These are phyloP conservation scores for Pelodiscus sinensis DNA, from an alignment of 2,113 vertebrate genomes.

Conservation along the genomic window DNA sequence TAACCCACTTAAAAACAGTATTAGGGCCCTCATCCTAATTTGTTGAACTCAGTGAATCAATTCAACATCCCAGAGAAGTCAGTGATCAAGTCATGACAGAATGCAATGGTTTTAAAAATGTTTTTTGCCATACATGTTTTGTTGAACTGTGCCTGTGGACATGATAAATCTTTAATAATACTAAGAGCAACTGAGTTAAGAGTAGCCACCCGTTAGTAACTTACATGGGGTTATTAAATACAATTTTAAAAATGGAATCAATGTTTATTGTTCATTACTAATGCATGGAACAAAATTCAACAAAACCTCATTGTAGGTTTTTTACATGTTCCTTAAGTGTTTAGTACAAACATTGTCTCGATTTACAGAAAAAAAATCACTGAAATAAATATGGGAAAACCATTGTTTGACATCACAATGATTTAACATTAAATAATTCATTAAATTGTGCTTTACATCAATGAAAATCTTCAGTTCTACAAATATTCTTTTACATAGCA, in stretches of 20 bases:
- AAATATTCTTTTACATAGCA: slow-evolving; percentile 80
- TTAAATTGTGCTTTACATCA: slow-evolving; percentile 84
- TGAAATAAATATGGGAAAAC: slow-evolving; percentile 74
- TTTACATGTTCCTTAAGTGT: slow-evolving; percentile 70
- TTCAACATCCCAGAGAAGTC: neutral
- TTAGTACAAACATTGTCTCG: slow-evolving; percentile 45
- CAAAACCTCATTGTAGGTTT: slow-evolving; percentile 58
- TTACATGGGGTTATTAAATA: slow-evolving; percentile 32
- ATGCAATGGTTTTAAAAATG: neutral
- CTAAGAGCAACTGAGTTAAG: neutral
- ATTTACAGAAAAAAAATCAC: slow-evolving; percentile 65
- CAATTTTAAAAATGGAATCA: slow-evolving; percentile 61
- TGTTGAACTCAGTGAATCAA: neutral
- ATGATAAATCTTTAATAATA: neutral
- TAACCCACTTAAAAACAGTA: neutral
- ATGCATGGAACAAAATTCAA: slow-evolving; percentile 69
- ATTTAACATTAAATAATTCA: slow-evolving; percentile 81
- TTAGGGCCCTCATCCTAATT: neutral
- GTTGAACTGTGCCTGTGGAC: neutral
- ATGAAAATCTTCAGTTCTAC: slow-evolving; percentile 77
- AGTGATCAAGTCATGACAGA: neutral
- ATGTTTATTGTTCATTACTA: slow-evolving; percentile 68
- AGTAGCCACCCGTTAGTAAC: neutral
- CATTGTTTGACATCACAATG: slow-evolving; percentile 79
- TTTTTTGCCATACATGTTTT: neutral